Conservation (phyloP, 2,113 vertebrate species). For the Mormyrus lacerda region DNA sequence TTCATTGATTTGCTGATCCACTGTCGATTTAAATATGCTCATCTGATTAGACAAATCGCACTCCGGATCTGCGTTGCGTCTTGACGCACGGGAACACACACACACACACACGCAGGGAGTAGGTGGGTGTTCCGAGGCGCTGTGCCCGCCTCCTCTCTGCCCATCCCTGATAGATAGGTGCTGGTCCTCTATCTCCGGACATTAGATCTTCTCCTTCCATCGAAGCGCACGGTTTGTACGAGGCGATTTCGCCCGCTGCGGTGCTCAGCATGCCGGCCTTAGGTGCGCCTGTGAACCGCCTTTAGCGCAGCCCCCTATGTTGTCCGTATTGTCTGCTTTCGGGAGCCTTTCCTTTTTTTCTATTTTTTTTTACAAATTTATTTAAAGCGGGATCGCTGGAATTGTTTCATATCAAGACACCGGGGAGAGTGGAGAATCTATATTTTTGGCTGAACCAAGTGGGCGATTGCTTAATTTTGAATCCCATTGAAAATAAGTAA, state of each 20-base stretch:
- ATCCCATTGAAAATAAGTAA: conserved; percentile 50
- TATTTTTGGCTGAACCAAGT: conserved; percentile 23
- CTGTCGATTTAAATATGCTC: not conserved
- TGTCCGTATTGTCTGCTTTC: not conserved
- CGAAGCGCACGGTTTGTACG: not conserved
- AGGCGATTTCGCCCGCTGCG: not conserved
- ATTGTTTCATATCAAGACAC: conserved; percentile 33
- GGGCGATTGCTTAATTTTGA: conserved; percentile 48
- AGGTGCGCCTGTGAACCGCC: not conserved
- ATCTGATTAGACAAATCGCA: not conserved
- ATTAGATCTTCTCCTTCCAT: not conserved
- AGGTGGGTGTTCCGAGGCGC: not conserved
- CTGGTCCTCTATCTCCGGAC: not conserved
- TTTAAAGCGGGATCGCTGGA: not conserved
- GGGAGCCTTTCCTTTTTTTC: not conserved
- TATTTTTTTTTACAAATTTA: not conserved
- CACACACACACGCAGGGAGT: not conserved
- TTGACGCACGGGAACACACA: not conserved
- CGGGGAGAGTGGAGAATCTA: conserved; percentile 32
- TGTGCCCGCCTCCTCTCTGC: conserved; percentile 4
- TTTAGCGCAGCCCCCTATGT: not conserved
- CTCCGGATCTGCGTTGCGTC: not conserved
- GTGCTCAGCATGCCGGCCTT: not conserved
- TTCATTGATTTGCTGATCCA: not conserved
- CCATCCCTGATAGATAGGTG: not conserved